Base-by-base conservation (phyloP, 2,888 invertebrate genomes). In the Nineta flava region DNA sequence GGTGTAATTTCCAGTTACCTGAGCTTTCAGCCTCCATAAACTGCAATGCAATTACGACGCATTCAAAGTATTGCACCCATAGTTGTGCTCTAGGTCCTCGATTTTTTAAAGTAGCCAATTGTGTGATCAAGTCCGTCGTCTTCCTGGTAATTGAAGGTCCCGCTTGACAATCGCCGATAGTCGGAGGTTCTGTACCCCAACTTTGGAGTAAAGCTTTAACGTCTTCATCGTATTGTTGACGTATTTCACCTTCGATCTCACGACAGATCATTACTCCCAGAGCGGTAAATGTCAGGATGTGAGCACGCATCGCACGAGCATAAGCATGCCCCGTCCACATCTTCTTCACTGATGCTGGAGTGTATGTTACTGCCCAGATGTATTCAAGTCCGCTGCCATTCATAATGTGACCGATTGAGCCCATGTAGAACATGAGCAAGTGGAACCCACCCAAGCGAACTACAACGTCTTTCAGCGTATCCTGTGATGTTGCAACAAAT, bases 1-100 rank as follows among this genome's bases (percentile, higher is more conserved):
- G n/a, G n/a, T 44, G 44, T 19, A 44, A 44, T 17, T 19, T 16
- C 44, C 16, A 44, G 13, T 44, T 44, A 10, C 44, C 44, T 44
- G 15, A 44, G 15, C 44, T 9, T 19, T 44, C 44, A 7, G 44
- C 10, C 15, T 19, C 44, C 5, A 44, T 44, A 19, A 44, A 44
- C 15, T 44, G 16, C 16, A 17, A 17, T 17, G 21, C n/a, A 19
- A 44, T 13, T 19, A n/a, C n/a, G 7, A 44, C 21, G 15, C 44
- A 19, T 19, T 19, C n/a, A 16, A 44, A 44, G n/a, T 44, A 44
- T 19, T 44, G 16, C 9, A 44, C 16, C 44, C 44, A 44, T 19
- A 19, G n/a, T 44, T 17, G 6, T 17, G 21, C 16, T 44, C 15
- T 44, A 19, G 17, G 44, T 6, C 44, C 44, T 10, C n/a, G 7